Evolutionary conservation across 2,888 invertebrate genomes (phyloP).

Genomic region (Serripes groenlandicus): DNA sequence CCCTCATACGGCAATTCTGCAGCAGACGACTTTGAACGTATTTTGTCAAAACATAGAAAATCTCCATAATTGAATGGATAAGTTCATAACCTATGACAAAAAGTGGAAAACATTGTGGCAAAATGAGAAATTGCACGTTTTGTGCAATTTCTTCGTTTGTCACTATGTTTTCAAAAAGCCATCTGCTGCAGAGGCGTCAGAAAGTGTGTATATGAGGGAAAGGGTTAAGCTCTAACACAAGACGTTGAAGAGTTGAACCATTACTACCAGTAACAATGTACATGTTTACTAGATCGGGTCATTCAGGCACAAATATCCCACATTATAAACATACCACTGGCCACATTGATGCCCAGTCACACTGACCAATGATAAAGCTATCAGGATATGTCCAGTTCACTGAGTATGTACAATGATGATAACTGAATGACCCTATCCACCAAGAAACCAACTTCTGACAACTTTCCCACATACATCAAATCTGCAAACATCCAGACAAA

Average conservation of each 20-base stretch:
- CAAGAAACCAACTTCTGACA: no score
- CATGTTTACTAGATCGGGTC: not conserved
- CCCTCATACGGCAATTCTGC: no score
- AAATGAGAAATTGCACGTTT: not conserved
- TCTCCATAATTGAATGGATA: no score
- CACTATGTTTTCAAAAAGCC: conserved; percentile 1
- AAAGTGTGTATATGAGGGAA: not conserved
- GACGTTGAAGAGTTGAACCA: no score
- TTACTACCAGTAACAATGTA: not conserved
- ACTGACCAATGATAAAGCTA: conserved; percentile 4
- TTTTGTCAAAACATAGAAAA: no score
- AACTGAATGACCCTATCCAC: no score
- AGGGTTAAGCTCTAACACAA: not conserved
- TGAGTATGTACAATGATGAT: not conserved
- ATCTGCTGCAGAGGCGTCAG: not conserved
- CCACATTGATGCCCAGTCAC: not conserved
- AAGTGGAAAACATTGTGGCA: no score
- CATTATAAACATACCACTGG: conserved; percentile 6
- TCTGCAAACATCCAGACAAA: no score
- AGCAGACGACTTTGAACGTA: no score
- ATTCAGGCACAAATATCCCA: not conserved
- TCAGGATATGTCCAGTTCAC: not conserved
- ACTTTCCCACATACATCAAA: no score
- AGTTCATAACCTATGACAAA: no score
- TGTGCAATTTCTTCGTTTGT: not conserved